Evolutionary conservation across 2,888 invertebrate species (phyloP).

Genomic region (Piscicola geometra): DNA sequence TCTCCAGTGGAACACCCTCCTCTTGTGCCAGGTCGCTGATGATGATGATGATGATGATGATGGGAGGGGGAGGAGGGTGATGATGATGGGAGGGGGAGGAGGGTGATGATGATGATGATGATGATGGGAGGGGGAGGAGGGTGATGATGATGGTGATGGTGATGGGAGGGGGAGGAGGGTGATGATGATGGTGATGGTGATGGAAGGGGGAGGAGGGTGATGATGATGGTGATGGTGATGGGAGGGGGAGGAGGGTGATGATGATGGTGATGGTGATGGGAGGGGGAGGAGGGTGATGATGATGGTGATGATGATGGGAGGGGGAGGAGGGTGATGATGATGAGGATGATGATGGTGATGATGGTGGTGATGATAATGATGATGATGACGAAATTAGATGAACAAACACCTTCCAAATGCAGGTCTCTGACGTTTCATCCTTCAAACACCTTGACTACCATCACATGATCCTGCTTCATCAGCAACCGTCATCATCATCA

Average conservation of each 20-base stretch:
- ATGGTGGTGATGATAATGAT: too few relatives aligned
- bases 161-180: slow-evolving; percentile 8
- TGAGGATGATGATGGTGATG: too few relatives aligned
- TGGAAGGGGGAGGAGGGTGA: slow-evolving; percentile 17
- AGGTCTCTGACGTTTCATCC: too few relatives aligned
- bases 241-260: slow-evolving; percentile 8
- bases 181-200: slow-evolving; percentile 18
- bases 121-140: neutral
- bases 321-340: too few relatives aligned
- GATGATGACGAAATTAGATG: too few relatives aligned
- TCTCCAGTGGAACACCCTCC: too few relatives aligned
- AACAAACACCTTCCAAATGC: too few relatives aligned
- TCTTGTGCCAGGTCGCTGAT: neutral
- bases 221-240: slow-evolving; percentile 28
- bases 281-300: slow-evolving; percentile 14
- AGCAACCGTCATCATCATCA: too few relatives aligned
- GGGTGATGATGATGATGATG: slow-evolving; percentile 16
- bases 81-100: slow-evolving; percentile 13
- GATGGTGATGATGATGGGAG: slow-evolving; percentile 25
- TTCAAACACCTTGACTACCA: too few relatives aligned
- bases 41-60: slow-evolving; percentile 26
- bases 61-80: slow-evolving; percentile 14
- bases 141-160: neutral
- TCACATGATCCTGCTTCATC: too few relatives aligned
- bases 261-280: slow-evolving; percentile 25